These are phyloP conservation scores for Anoncus sp. DNA, from an alignment of 2,888 invertebrate species.

Conservation along the genomic window DNA sequence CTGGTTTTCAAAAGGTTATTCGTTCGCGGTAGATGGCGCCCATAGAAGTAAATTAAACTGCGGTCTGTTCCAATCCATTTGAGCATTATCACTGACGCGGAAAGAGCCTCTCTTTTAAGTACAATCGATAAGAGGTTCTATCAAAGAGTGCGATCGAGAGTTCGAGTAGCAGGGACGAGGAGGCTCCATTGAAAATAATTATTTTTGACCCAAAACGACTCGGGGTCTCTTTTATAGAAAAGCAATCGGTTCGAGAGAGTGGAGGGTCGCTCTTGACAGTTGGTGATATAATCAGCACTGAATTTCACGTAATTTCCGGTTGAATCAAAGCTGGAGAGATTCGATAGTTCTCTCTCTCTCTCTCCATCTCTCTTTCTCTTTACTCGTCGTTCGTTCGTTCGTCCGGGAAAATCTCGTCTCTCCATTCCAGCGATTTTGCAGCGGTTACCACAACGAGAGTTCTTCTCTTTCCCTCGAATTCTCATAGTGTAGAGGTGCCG, in stretches of 20 bases:
- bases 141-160: constrained; percentile 54
- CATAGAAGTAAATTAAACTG: constrained; percentile 58
- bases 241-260: constrained; percentile 66
- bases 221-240: constrained; percentile 70
- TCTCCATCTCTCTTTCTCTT: constrained; percentile 13
- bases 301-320: constrained; percentile 74
- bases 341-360: constrained; percentile 35
- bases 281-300: constrained; percentile 74
- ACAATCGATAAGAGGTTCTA: constrained; percentile 65
- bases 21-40: constrained; percentile 11
- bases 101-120: constrained; percentile 60
- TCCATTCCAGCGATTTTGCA: constrained; percentile 45
- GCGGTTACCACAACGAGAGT: constrained; percentile 59
- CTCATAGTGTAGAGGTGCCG: constrained; percentile 24
- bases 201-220: constrained; percentile 69
- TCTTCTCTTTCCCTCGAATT: constrained; percentile 47
- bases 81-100: constrained; percentile 63
- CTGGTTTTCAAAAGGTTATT: constrained; percentile 40
- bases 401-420: constrained; percentile 48
- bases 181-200: constrained; percentile 65
- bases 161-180: constrained; percentile 25
- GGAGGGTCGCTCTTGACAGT: constrained; percentile 62
- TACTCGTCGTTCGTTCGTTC: constrained; percentile 38
- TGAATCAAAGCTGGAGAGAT: constrained; percentile 68
- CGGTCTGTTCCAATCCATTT: constrained; percentile 65